Percentiles rank a stretch among this genome's conserved stretches.
phyloP scores from a whole-genome alignment of 2,113 vertebrate species.

The Acanthochromis polyacanthus region DNA sequence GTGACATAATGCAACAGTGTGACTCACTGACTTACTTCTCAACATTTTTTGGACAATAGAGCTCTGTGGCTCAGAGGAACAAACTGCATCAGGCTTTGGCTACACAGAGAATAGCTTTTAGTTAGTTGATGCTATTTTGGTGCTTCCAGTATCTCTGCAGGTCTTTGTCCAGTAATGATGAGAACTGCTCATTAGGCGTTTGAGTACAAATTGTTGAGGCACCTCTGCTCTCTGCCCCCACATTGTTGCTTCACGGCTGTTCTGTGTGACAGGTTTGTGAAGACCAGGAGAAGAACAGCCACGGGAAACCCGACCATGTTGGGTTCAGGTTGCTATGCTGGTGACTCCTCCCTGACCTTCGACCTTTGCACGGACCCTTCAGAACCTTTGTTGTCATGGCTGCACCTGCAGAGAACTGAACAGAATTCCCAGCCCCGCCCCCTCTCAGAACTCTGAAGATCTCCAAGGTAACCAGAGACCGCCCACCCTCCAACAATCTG shows the following conservation, averaged over 20 bases:
- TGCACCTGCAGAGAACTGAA: slow-evolving; percentile 57
- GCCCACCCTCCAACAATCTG: slow-evolving; percentile 20
- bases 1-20: too few species aligned
- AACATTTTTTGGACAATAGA: too few species aligned
- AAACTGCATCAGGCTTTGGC: too few species aligned
- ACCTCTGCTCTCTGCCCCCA: not conserved
- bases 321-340: slow-evolving; percentile 58
- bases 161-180: not conserved
- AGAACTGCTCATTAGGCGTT: not conserved
- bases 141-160: not conserved
- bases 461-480: slow-evolving; percentile 44
- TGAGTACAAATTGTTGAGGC: too few species aligned
- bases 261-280: slow-evolving; percentile 61
- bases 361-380: slow-evolving; percentile 67
- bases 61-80: too few species aligned
- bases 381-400: slow-evolving; percentile 54
- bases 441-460: slow-evolving; percentile 30
- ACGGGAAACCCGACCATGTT: slow-evolving; percentile 27
- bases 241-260: too few species aligned
- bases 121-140: too few species aligned
- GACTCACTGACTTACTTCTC: too few species aligned
- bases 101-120: too few species aligned
- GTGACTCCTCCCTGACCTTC: slow-evolving; percentile 75
- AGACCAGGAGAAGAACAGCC: slow-evolving; percentile 69
- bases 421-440: slow-evolving; percentile 24